Conservation (phyloP, 1,140 invertebrate genomes). For the Plectrocnemia conspersa region DNA sequence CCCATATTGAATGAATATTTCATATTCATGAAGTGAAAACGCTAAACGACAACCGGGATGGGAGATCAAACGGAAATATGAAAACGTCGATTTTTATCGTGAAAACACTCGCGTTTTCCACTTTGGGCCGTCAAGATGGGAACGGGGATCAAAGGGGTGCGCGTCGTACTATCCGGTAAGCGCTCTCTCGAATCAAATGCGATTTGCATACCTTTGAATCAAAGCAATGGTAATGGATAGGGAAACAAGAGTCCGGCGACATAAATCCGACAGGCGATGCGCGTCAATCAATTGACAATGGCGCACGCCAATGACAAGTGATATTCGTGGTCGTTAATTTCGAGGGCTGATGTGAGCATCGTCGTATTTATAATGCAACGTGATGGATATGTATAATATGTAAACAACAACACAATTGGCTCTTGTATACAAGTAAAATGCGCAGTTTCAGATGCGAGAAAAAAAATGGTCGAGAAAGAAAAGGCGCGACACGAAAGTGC, state of each 20-base stretch:
- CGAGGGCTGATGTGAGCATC: background rate
- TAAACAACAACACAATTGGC: too few species aligned
- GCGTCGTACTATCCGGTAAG: background rate
- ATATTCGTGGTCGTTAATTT: background rate
- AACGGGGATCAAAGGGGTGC: slow-evolving; percentile 17
- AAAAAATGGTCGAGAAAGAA: too few species aligned
- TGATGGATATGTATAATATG: too few species aligned
- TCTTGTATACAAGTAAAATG: too few species aligned
- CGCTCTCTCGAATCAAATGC: slow-evolving; percentile 29
- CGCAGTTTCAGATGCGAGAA: too few species aligned
- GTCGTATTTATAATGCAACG: too few species aligned
- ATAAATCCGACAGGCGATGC: background rate
- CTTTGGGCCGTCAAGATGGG: slow-evolving; percentile 10
- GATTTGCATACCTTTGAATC: slow-evolving; percentile 30
- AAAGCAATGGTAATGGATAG: slow-evolving; percentile 25
- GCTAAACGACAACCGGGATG: too few species aligned
- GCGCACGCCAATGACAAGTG: background rate
- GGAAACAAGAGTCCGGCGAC: slow-evolving; percentile 18
- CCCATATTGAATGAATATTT: too few species aligned
- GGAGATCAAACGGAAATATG: too few species aligned
- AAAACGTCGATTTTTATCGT: slow-evolving; percentile 3
- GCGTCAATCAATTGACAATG: background rate
- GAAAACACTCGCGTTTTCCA: slow-evolving; percentile 16
- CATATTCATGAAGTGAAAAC: too few species aligned
- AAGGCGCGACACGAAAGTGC: too few species aligned